Percentiles rank a stretch among this genome's conserved stretches.
Evolutionary conservation across 2,797 vertebrate species (phyloP).

Genomic region (Notolepis coatsorum): DNA sequence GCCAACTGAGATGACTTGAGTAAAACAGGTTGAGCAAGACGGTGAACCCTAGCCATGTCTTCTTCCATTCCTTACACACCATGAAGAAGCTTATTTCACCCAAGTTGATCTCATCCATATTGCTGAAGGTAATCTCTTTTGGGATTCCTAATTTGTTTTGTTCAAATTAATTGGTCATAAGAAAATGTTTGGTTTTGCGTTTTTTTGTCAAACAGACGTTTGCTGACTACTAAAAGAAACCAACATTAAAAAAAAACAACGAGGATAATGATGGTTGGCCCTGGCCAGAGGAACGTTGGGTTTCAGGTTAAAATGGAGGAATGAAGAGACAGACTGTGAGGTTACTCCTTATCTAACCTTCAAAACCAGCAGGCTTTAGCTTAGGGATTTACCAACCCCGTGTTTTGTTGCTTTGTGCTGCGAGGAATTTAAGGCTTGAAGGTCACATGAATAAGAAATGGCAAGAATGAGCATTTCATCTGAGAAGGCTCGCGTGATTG

Average conservation of each 20-base stretch:
- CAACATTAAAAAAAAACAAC: background rate
- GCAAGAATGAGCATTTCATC: background rate
- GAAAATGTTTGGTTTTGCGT: too few relatives aligned
- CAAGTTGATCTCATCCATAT: background rate
- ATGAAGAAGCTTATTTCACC: slow-evolving; percentile 32
- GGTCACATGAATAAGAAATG: slow-evolving; percentile 58
- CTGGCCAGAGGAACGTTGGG: background rate
- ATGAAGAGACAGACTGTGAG: slow-evolving; percentile 36
- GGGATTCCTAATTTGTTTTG: slow-evolving; percentile 21
- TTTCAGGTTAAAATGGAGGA: slow-evolving; percentile 23
- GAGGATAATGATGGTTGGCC: slow-evolving; percentile 30
- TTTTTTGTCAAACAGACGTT: background rate
- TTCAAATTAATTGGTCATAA: slow-evolving; percentile 18
- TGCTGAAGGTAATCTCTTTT: too few relatives aligned
- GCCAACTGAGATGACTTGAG: slow-evolving; percentile 86
- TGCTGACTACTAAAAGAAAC: background rate
- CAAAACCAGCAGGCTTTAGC: slow-evolving; percentile 58
- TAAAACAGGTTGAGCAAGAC: slow-evolving; percentile 87
- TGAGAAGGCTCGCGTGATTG: slow-evolving; percentile 38
- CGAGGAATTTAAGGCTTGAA: slow-evolving; percentile 51
- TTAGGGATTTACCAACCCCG: slow-evolving; percentile 54
- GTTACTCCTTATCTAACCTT: slow-evolving; percentile 70
- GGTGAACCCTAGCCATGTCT: slow-evolving; percentile 47
- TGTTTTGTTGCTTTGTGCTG: slow-evolving; percentile 59
- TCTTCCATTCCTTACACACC: slow-evolving; percentile 36